A percentile compares a stretch with the other conserved stretches of the same genome.
Conservation (phyloP, 2,113 vertebrate species). For the Corythaixoides concolor region DNA sequence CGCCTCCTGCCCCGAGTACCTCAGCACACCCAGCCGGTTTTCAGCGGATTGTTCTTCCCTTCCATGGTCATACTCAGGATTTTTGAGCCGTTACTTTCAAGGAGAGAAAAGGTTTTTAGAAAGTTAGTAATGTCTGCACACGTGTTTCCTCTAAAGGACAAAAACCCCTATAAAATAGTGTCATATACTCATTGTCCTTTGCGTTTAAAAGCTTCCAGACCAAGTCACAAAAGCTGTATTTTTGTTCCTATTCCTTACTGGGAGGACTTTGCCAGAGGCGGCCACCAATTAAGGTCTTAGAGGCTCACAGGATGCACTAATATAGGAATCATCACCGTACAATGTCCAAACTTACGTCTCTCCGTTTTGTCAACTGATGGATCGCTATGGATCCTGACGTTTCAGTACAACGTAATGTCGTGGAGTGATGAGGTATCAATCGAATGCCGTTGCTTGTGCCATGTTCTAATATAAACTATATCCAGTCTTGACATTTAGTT, state of each 20-base stretch:
- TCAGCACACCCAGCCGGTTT: no score
- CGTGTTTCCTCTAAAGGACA: not conserved
- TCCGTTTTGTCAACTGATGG: not conserved
- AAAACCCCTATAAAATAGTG: not conserved
- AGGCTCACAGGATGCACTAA: not conserved
- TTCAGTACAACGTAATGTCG: accelerated
- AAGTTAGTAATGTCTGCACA: accelerated
- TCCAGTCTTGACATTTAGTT: not conserved
- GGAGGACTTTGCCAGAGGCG: not conserved
- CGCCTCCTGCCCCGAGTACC: no score
- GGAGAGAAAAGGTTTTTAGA: accelerated
- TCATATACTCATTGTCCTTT: not conserved
- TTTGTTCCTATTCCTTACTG: accelerated
- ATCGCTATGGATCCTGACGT: accelerated
- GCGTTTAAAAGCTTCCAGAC: not conserved
- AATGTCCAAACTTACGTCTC: accelerated
- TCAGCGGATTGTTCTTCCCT: no score
- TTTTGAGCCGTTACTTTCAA: accelerated
- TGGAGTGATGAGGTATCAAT: accelerated
- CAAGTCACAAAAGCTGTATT: no score
- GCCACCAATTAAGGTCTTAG: not conserved
- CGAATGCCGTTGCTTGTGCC: accelerated
- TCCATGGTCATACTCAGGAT: accelerated
- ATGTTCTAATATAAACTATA: not conserved
- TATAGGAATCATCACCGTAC: accelerated